Base-by-base conservation (phyloP, 2,113 vertebrate species). In the Tupaia tana region DNA sequence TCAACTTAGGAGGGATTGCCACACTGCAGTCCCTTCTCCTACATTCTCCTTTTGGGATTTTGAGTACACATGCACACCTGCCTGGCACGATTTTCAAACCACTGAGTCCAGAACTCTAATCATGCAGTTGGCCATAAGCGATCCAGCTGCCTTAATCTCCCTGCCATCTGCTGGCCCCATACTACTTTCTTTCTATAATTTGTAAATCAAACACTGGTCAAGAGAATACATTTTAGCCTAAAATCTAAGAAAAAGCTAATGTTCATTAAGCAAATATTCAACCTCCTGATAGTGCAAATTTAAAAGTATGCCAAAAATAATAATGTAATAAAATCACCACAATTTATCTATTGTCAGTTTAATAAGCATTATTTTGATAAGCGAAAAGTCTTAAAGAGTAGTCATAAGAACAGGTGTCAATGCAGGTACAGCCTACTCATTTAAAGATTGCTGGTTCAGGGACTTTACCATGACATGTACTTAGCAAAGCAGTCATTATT, bases 401-500 rank as follows among this genome's bases (percentile, higher is more conserved):
- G 10, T 81, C 64, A 75, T 90, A 54, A 83, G 9, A 74, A 71
- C 52, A 90, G 61, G 5, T 66, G 7, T 91, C 81, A 20, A 3
- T 25, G 59, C n/a, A 74, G 59, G 3, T 11, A 71, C 59, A 92
- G 10, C 20, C 84, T 70, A 43, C 19, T 96, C 43, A 64, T 89
- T 93, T 91, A 61, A 86, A 95, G 87, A 95, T 95, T 95, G 61
- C 79, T 64, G 75, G 86, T 81, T 95, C 10, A 0, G 52, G 27
- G 29, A 92, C 79, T 79, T 89, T 6, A 83, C 58, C 27, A 12
- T 91, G 92, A 77, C 61, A 77, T 77, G 66, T 94, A 74, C 89
- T 95, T 98, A 97, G 84, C 54, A 96, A 95, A 96, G 67, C 59
- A 91, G 66, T 96, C 95, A 96, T 97, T 96, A 97, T 91, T 78